These are phyloP conservation scores for Erinaceus europaeus DNA, from an alignment of 2,113 vertebrate genomes.

Conservation along the genomic window DNA sequence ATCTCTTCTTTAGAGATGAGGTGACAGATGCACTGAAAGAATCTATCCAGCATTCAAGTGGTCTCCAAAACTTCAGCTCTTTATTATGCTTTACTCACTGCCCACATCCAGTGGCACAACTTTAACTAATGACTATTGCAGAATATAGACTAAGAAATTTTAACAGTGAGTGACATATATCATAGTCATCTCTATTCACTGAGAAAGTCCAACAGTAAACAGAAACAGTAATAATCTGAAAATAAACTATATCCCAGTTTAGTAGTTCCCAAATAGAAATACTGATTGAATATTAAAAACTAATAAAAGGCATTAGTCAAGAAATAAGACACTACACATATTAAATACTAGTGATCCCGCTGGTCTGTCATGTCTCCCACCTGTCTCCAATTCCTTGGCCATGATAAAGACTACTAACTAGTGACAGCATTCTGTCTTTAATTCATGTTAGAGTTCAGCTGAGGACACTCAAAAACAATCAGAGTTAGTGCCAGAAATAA, in stretches of 20 bases:
- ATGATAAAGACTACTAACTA: neutral
- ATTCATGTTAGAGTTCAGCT: neutral
- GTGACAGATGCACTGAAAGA: constrained; percentile 17
- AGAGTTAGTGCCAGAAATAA: neutral
- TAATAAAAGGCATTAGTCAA: constrained; percentile 1
- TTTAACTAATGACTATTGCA: neutral
- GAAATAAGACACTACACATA: constrained; percentile 12
- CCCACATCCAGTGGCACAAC: neutral
- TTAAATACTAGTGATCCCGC: neutral
- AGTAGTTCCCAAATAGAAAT: neutral
- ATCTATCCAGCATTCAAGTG: neutral
- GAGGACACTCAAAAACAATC: neutral
- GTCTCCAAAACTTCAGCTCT: neutral
- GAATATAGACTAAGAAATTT: constrained; percentile 21
- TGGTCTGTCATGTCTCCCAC: neutral
- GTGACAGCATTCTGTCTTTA: neutral
- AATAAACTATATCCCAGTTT: neutral
- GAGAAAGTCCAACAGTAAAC: constrained; percentile 8
- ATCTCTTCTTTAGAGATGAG: neutral
- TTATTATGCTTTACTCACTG: neutral
- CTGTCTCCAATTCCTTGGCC: neutral
- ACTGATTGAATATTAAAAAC: neutral
- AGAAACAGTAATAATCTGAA: neutral
- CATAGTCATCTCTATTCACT: neutral
- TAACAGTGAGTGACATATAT: neutral